phyloP scores from a whole-genome alignment of 2,797 vertebrate genomes.

The Champsocephalus esox region DNA sequence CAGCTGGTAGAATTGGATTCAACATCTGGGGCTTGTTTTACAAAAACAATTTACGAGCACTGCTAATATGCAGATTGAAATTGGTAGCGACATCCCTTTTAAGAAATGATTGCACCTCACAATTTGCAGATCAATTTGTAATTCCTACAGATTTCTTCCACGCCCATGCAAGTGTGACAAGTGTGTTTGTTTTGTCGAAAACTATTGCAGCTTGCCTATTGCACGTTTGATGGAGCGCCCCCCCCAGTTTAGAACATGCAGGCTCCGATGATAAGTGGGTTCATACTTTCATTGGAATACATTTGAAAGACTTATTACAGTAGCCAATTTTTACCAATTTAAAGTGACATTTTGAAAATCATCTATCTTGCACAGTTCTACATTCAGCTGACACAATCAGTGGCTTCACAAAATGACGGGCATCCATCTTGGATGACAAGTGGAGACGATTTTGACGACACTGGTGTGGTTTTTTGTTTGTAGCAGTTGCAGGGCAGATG shows the following conservation, averaged over 20 bases:
- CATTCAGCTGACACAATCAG: background rate
- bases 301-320: background rate
- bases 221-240: background rate
- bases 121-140: background rate
- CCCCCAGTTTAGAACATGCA: background rate
- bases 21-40: constrained; percentile 39
- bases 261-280: background rate
- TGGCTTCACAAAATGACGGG: constrained; percentile 21
- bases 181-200: background rate
- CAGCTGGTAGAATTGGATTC: constrained; percentile 36
- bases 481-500: constrained; percentile 27
- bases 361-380: background rate
- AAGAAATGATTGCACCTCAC: background rate
- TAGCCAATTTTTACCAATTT: background rate
- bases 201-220: background rate
- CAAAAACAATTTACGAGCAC: background rate
- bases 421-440: constrained; percentile 38
- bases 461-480: constrained; percentile 26
- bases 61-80: constrained; percentile 13
- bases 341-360: background rate
- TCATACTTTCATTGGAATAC: background rate
- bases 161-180: background rate
- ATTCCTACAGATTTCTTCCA: background rate
- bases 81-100: background rate
- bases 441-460: constrained; percentile 12